These are phyloP conservation scores for Microchrysa polita DNA, from an alignment of 2,888 invertebrate species.

Conservation along the genomic window DNA sequence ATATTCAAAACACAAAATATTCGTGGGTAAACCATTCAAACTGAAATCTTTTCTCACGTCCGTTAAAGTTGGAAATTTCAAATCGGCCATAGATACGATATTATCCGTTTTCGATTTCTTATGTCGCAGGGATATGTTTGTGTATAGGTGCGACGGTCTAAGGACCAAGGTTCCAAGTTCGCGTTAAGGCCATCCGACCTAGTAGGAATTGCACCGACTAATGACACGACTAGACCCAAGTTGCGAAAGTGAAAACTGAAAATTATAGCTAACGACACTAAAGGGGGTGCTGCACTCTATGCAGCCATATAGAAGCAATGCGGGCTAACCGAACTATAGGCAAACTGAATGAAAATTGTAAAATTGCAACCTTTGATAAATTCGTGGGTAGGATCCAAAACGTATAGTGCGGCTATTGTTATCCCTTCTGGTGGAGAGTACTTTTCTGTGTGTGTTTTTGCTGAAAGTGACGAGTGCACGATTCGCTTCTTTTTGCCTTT, in stretches of 20 bases:
- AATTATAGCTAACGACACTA: slow-evolving; percentile 6
- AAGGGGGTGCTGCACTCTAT: background rate
- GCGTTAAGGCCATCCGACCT: background rate
- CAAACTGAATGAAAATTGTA: slow-evolving; percentile 42
- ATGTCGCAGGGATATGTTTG: background rate
- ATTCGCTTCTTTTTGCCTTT: too few species aligned
- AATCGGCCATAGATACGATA: slow-evolving; percentile 6
- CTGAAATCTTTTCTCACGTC: background rate
- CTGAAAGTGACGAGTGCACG: too few species aligned
- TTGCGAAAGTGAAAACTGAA: slow-evolving; percentile 1
- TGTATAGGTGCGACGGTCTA: background rate
- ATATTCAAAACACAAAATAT: background rate
- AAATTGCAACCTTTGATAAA: slow-evolving; percentile 38
- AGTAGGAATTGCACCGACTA: slow-evolving; percentile 10
- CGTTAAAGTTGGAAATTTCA: background rate
- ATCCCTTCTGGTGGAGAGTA: slow-evolving; percentile 4
- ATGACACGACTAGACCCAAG: slow-evolving; percentile 5
- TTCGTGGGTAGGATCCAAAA: slow-evolving; percentile 20
- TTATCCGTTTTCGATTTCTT: background rate
- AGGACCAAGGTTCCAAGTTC: slow-evolving; percentile 21
- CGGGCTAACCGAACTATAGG: background rate
- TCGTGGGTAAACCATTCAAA: background rate
- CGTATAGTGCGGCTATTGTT: background rate
- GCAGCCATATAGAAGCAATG: slow-evolving; percentile 45
- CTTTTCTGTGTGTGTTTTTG: background rate